Evolutionary conservation across 53 echinoderm and acorn worm species (phyloP).

Genomic region (Actinopyga echinites): DNA sequence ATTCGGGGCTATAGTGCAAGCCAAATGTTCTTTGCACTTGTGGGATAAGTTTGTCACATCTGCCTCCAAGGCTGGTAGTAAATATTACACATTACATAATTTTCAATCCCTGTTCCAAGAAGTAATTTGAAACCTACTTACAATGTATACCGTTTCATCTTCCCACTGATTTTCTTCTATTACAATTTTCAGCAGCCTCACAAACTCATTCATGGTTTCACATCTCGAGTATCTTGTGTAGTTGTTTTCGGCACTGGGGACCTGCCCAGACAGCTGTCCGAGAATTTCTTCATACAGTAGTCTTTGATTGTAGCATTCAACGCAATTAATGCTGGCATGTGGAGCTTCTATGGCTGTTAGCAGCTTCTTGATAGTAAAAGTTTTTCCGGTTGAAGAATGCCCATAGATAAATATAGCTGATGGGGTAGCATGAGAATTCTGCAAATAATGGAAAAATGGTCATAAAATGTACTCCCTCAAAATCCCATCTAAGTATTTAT

Average conservation of each 20-base stretch:
- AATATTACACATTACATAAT: no score
- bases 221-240: conserved; percentile 73
- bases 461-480: neutral
- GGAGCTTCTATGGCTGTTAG: conserved; percentile 49
- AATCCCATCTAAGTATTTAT: no score
- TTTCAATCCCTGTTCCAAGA: no score
- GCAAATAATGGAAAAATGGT: neutral
- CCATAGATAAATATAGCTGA: conserved; percentile 83
- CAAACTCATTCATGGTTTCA: conserved; percentile 88
- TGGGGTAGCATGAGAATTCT: conserved; percentile 67
- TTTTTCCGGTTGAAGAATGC: conserved; percentile 85
- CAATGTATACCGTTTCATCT: conserved; percentile 80
- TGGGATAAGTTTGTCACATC: no score
- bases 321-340: conserved; percentile 79
- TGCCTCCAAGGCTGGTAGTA: no score
- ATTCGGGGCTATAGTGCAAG: no score
- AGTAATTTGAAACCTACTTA: conserved; percentile 44
- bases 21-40: no score
- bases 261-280: conserved; percentile 69
- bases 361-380: conserved; percentile 57
- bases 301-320: conserved; percentile 82
- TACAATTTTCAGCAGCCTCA: conserved; percentile 66
- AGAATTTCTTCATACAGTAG: conserved; percentile 82
- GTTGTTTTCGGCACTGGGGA: conserved; percentile 69
- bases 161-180: conserved; percentile 59